phyloP scores from a whole-genome alignment of 2,797 vertebrate genomes.

The Syngnathus rostellatus region DNA sequence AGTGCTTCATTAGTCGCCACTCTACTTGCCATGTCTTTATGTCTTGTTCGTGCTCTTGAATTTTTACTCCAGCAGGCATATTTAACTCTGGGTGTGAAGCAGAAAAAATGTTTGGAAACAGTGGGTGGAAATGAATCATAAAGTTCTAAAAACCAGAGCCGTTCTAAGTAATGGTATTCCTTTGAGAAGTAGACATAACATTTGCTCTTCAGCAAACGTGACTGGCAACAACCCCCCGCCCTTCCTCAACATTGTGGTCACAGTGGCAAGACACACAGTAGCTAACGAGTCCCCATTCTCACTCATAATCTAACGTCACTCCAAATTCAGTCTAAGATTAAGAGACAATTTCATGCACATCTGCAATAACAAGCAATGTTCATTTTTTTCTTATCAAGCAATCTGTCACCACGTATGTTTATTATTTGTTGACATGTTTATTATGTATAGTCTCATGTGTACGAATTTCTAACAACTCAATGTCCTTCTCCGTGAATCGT shows the following conservation, averaged over 20 bases:
- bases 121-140: conserved; percentile 6
- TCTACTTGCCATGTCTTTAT: not conserved
- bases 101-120: conserved; percentile 13
- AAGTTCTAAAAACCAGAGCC: conserved; percentile 23
- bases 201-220: conserved; percentile 55
- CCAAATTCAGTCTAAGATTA: not conserved
- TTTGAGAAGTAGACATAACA: conserved; percentile 66
- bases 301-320: not conserved
- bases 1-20: not conserved
- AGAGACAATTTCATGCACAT: not conserved
- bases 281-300: conserved; percentile 35
- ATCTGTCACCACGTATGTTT: not conserved
- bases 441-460: not conserved
- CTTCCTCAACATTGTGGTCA: conserved; percentile 29
- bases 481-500: conserved; percentile 18
- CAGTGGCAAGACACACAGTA: conserved; percentile 29
- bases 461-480: not conserved
- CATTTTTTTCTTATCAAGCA: not conserved
- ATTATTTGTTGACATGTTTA: not conserved
- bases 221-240: conserved; percentile 20
- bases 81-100: conserved; percentile 19
- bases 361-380: not conserved
- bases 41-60: not conserved
- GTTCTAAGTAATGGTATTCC: conserved; percentile 56
- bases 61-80: not conserved